Conservation (phyloP, 2,113 vertebrate species). For the Talpa occidentalis region DNA sequence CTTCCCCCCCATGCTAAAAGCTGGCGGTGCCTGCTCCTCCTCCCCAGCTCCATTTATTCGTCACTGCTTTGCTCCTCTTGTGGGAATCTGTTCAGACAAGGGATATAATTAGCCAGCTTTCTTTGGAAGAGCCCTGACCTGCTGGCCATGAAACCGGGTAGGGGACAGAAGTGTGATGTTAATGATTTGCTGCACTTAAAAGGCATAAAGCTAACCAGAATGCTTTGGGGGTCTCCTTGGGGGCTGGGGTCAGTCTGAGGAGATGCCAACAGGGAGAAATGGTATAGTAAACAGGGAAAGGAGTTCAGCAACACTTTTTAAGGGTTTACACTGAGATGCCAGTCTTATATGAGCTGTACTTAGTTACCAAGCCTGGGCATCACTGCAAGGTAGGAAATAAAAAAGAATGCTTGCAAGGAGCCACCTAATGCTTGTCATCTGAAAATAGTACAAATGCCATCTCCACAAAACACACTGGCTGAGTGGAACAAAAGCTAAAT, state of each 20-base stretch:
- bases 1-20: neutral
- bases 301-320: neutral
- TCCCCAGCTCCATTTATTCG: neutral
- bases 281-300: fast-evolving
- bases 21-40: neutral
- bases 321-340: neutral
- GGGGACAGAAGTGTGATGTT: constrained; percentile 53
- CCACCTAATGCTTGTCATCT: neutral
- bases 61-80: neutral
- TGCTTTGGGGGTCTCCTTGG: neutral
- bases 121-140: constrained; percentile 63
- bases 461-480: fast-evolving
- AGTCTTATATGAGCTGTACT: fast-evolving
- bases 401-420: neutral
- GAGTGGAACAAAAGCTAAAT: neutral
- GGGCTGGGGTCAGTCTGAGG: neutral
- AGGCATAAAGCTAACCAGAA: neutral
- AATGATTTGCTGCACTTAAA: constrained; percentile 37
- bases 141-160: constrained; percentile 40
- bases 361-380: neutral
- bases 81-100: neutral
- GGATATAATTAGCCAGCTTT: constrained; percentile 39
- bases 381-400: neutral
- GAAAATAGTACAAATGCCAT: neutral
- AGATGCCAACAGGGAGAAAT: neutral